These are phyloP conservation scores for Troides aeacus DNA, from an alignment of 2,888 invertebrate species.

Conservation along the genomic window DNA sequence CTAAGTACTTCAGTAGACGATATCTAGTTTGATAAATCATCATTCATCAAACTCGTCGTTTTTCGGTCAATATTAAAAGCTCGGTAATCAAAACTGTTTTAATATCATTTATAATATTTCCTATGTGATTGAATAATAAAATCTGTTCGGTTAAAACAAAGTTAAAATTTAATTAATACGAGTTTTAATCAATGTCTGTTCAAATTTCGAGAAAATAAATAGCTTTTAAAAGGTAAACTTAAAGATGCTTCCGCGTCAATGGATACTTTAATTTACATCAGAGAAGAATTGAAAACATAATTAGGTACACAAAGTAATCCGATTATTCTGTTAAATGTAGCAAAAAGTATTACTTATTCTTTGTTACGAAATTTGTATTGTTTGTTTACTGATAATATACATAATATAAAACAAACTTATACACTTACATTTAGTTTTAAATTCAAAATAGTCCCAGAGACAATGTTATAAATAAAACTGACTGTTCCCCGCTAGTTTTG, in stretches of 20 bases:
- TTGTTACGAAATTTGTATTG: no score
- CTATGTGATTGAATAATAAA: not conserved
- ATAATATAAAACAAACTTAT: no score
- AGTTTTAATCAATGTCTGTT: not conserved
- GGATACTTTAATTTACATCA: not conserved
- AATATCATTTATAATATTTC: not conserved
- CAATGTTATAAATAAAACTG: no score
- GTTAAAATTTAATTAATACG: not conserved
- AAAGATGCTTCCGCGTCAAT: no score
- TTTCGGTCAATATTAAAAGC: not conserved
- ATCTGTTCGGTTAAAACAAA: not conserved
- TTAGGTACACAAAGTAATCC: not conserved
- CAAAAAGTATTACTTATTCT: not conserved
- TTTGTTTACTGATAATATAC: no score
- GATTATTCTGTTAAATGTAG: not conserved
- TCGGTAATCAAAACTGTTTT: not conserved
- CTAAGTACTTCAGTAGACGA: no score
- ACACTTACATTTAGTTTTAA: no score
- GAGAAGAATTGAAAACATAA: not conserved
- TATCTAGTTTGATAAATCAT: no score
- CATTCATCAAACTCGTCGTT: not conserved
- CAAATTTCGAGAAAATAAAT: no score
- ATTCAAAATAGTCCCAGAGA: no score
- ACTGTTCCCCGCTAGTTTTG: no score
- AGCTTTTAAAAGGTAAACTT: not conserved